Percentiles rank a stretch among this genome's conserved stretches.
These are phyloP conservation scores for Pterocles orientalis DNA, from an alignment of 2,113 vertebrate species.

Conservation along the genomic window DNA sequence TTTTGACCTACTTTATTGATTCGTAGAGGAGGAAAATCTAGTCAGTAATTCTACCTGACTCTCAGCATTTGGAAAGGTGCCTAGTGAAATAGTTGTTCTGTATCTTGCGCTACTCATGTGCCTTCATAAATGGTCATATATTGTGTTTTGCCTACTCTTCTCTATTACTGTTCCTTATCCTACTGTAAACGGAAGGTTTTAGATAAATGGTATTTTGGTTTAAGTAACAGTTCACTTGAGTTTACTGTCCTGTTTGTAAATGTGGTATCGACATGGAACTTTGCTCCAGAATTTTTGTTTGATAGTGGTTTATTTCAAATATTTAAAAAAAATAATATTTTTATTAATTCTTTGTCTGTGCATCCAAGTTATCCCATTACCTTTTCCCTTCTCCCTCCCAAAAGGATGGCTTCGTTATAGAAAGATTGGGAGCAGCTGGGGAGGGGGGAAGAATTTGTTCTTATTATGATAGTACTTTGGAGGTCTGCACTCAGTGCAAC, in stretches of 20 bases:
- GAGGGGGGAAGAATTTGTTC: background rate
- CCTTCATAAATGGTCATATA: background rate
- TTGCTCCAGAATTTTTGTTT: background rate
- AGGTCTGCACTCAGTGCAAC: background rate
- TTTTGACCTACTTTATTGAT: background rate
- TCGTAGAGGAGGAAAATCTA: background rate
- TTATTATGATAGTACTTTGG: background rate
- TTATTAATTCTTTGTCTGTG: background rate
- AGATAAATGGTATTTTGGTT: background rate
- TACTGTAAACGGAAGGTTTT: background rate
- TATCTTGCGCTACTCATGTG: background rate
- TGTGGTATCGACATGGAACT: background rate
- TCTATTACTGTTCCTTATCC: background rate
- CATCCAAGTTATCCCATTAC: background rate
- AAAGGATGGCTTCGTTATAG: background rate
- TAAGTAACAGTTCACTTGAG: background rate
- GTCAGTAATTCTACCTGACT: background rate
- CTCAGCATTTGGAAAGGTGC: background rate
- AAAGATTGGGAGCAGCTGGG: background rate
- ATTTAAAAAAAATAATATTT: too few species aligned
- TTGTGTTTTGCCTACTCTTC: background rate
- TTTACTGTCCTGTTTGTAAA: background rate
- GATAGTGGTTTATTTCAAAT: background rate
- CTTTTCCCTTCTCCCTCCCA: background rate
- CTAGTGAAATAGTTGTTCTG: background rate